phyloP scores from a whole-genome alignment of 2,888 invertebrate genomes.

The Morpho helenor region DNA sequence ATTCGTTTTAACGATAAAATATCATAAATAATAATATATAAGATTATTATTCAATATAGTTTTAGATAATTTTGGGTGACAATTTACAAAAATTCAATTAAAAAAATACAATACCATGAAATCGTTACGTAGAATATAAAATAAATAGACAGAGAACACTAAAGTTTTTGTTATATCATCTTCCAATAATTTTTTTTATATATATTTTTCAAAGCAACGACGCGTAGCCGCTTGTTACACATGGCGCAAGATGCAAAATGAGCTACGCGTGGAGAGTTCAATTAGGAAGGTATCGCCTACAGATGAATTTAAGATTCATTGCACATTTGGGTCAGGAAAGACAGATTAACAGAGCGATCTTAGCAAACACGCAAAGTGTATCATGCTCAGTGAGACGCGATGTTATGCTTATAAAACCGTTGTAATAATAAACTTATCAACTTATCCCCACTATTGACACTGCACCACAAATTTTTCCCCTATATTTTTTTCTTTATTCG shows the following conservation, averaged over 20 bases:
- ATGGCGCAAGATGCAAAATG: constrained; percentile 15
- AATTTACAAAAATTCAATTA: too few relatives aligned
- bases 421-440: constrained; percentile 9
- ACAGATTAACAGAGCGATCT: constrained; percentile 20
- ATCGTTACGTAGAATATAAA: too few relatives aligned
- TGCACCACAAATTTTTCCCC: too few relatives aligned
- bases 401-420: constrained; percentile 16
- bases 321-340: constrained; percentile 29
- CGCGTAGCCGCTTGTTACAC: background rate
- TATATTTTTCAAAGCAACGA: background rate
- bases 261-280: constrained; percentile 23
- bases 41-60: too few relatives aligned
- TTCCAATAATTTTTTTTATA: too few relatives aligned
- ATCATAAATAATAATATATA: too few relatives aligned
- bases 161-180: too few relatives aligned
- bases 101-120: too few relatives aligned
- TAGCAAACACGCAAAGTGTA: constrained; percentile 13
- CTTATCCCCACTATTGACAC: constrained; percentile 1
- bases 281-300: constrained; percentile 30
- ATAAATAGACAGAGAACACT: too few relatives aligned
- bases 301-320: constrained; percentile 23
- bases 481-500: too few relatives aligned
- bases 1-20: too few relatives aligned
- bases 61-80: too few relatives aligned
- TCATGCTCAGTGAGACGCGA: constrained; percentile 16